Base-by-base conservation (phyloP, 2,888 invertebrate species). In the Drosophila seclusa region DNA sequence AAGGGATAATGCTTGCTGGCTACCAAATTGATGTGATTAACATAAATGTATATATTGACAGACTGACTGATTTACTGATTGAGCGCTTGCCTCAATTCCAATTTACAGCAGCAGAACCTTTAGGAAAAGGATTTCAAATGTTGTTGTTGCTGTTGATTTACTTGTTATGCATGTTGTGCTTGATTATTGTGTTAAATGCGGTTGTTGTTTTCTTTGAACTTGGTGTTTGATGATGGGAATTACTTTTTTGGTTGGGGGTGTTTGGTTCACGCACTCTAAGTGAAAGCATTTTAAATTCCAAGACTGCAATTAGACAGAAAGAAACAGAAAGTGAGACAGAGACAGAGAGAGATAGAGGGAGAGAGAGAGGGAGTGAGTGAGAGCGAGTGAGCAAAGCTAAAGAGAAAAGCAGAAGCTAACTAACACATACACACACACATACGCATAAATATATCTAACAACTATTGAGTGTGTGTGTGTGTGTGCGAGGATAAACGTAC, bases 241-340 rank as follows among this genome's bases (percentile, higher is more conserved):
- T 71, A 64, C 58, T 40, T 54, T 50, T 40, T 68, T 52, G 59
- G 57, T 68, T 29, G 57, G 61, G 79, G 42, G 59, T 60, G 58
- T 36, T 57, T 38, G 38, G 62, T 58, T 36, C 67, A 58, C 66
- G 59, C 58, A 54, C 58, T 58, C 70, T 63, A 58, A 21, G 54
- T 34, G 70, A 21, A 55, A 60, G 58, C 75, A 62, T 70, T 80
- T 89, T 86, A 90, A 86, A 90, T 90, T 90, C 90, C 91, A 76
- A 90, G 89, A 91, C 90, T 90, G 90, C 74, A 90, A 90, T 82
- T 81, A 83, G 76, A 90, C 65, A 76, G 67, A 87, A 60, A 83
- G 57, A 87, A 60, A 80, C 53, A 55, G 49, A 54, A n/a, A 54
- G 55, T 32, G 57, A 52, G 34, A 64, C 4, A 50, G 11, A 55